Conservation (phyloP, 2,797 vertebrate species). For the Borostomias antarcticus region DNA sequence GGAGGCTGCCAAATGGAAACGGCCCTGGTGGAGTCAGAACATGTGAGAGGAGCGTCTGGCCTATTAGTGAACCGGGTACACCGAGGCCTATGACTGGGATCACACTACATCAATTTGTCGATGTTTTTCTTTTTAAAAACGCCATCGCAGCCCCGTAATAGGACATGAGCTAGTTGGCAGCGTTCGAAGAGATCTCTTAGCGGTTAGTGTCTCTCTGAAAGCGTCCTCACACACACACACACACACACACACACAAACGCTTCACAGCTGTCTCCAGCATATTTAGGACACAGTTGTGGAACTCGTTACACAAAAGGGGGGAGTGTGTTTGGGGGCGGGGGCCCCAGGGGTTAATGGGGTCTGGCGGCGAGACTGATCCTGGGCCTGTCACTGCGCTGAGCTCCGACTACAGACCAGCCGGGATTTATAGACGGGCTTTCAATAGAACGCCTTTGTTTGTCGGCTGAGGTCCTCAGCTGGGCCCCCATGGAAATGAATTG, state of each 20-base stretch:
- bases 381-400: slow-evolving; percentile 33
- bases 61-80: slow-evolving; percentile 8
- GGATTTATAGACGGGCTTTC: slow-evolving; percentile 46
- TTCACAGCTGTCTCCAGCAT: slow-evolving; percentile 22
- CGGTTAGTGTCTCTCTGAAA: not conserved
- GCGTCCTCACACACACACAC: slow-evolving; percentile 4
- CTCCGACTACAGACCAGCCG: slow-evolving; percentile 32
- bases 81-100: not conserved
- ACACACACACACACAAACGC: not conserved
- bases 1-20: slow-evolving; percentile 35
- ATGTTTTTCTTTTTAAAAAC: not conserved
- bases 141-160: not conserved
- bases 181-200: not conserved
- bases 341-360: slow-evolving; percentile 50
- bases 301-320: slow-evolving; percentile 27
- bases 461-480: slow-evolving; percentile 10
- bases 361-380: slow-evolving; percentile 46
- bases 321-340: slow-evolving; percentile 6
- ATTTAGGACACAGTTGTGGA: slow-evolving; percentile 39
- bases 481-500: slow-evolving; percentile 12
- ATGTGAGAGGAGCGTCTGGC: slow-evolving; percentile 23
- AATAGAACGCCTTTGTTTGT: slow-evolving; percentile 28
- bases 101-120: not conserved
- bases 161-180: not conserved
- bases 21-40: slow-evolving; percentile 18